phyloP scores from a whole-genome alignment of 2,797 vertebrate species.

The Oryzias dopingdopingensis region DNA sequence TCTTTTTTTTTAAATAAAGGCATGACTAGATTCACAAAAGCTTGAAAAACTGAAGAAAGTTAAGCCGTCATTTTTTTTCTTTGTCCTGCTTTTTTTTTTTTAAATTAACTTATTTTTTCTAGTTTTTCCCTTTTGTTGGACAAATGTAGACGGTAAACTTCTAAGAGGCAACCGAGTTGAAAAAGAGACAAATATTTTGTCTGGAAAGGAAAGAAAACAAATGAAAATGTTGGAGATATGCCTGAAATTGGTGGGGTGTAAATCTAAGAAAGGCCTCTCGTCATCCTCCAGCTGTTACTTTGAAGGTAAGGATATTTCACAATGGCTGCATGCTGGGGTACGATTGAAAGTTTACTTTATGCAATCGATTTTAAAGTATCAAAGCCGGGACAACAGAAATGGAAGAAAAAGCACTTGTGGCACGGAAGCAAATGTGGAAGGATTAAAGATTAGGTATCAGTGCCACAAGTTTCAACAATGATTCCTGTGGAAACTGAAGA shows the following conservation, averaged over 20 bases:
- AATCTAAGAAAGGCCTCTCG: constrained; percentile 97
- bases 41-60: constrained; percentile 22
- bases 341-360: no score
- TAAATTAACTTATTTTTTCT: constrained; percentile 15
- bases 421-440: neutral
- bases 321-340: neutral
- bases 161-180: constrained; percentile 37
- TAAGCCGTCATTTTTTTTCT: constrained; percentile 9
- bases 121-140: constrained; percentile 23
- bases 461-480: constrained; percentile 52
- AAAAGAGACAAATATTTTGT: constrained; percentile 45
- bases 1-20: constrained; percentile 26
- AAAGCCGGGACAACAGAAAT: no score
- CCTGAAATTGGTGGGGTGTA: constrained; percentile 98
- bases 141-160: constrained; percentile 45
- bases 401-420: no score
- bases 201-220: constrained; percentile 75
- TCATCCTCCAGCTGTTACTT: constrained; percentile 98
- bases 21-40: constrained; percentile 25
- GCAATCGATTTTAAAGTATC: no score
- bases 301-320: constrained; percentile 85
- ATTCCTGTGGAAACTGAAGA: constrained; percentile 74
- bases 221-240: constrained; percentile 99
- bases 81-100: constrained; percentile 15
- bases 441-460: constrained; percentile 27